Evolutionary conservation across 2,113 vertebrate species (phyloP).

Genomic region (Narcine bancroftii): DNA sequence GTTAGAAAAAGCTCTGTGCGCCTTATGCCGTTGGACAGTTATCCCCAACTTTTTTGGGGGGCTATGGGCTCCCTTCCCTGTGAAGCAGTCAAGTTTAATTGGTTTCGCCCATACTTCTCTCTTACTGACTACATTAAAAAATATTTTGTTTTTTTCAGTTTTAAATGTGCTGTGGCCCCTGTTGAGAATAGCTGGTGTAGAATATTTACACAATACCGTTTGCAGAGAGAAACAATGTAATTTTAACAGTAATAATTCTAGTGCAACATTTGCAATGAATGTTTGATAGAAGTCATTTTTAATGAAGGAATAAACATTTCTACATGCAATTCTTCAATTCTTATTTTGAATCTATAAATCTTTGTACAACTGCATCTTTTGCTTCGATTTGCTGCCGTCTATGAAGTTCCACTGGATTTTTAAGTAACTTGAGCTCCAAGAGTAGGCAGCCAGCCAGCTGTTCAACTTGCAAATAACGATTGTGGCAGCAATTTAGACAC

Average conservation of each 20-base stretch:
- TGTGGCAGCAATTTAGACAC: background rate
- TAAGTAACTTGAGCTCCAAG: background rate
- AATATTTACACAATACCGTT: background rate
- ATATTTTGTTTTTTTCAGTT: too few species aligned
- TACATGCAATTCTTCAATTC: background rate
- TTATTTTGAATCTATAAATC: background rate
- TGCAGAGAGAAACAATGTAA: too few species aligned
- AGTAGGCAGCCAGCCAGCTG: background rate
- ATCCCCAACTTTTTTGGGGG: too few species aligned
- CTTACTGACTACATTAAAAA: too few species aligned
- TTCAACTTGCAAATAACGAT: background rate
- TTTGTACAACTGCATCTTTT: background rate
- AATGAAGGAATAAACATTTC: background rate
- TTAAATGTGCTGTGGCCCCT: too few species aligned
- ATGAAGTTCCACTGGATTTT: background rate
- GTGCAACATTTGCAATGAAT: background rate
- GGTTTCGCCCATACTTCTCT: too few species aligned
- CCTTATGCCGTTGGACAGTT: too few species aligned
- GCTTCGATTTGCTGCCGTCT: background rate
- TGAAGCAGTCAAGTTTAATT: too few species aligned
- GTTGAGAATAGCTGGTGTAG: too few species aligned
- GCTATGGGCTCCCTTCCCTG: too few species aligned
- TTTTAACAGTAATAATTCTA: background rate
- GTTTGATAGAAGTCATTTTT: background rate
- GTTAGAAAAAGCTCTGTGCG: background rate